Base-by-base conservation (phyloP, 2,113 vertebrate genomes). In the Mobula birostris region DNA sequence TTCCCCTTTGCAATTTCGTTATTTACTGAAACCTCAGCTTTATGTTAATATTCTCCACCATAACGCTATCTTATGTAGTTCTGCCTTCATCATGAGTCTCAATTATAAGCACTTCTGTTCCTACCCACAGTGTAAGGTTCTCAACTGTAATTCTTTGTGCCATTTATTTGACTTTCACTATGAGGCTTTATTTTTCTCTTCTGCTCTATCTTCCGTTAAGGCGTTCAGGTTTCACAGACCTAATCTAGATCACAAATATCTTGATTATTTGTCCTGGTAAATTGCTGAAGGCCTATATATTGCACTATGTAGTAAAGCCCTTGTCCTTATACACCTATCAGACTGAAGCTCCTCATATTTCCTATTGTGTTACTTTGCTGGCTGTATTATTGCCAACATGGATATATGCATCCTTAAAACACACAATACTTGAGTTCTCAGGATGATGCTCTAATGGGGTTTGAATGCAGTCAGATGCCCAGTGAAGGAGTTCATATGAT, bases 361-460 rank as follows among this genome's bases (percentile, higher is more conserved):
- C 91, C 68, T 74, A 24, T 93, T 93, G 24, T 32, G 56, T 76
- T 76, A 74, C 61, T 36, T 70, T 76, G 70, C 61, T 90, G 85
- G n/a, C 72, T 74, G 36, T 92, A 92, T 72, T 72, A 92, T 92
- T 32, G 66, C n/a, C 68, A 70, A 70, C 32, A 48, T 66, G 40
- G 66, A 66, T 72, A 66, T 19, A 72, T 72, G 68, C 21, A 92
- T n/a, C 90, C 66, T 61, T 70, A 72, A 72, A 56, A 93, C 68
- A 74, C 70, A 93, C 40, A 93, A 93, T 76, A 29, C 70, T 74
- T 93, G 91, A 93, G 72, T 92, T 66, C 66, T 72, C 68, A 92
- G 90, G 90, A 70, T 70, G 9, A 0, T 93, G 70, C 70, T 93
- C 91, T 93, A 93, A 93, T 93, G 68, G 48, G 70, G 68, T 72